Evolutionary conservation across 2,797 vertebrate species (phyloP), one percentile per base, ranked within the genome.

Genomic region (Sphenopsis melanotis): DNA sequence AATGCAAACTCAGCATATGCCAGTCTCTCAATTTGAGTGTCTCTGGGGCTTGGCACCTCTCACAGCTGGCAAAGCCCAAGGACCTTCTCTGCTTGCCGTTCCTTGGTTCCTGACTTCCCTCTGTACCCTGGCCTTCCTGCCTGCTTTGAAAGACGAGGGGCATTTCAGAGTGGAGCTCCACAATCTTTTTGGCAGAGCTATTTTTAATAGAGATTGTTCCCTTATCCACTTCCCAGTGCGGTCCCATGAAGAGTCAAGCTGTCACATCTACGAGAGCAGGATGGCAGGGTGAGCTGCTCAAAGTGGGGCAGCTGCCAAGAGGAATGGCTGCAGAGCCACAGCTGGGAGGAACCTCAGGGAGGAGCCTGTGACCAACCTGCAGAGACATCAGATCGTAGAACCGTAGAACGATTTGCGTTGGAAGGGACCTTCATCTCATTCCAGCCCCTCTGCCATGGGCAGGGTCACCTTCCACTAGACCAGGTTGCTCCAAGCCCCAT

Each of bases 341-440:
- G 61, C 81, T 69, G 77, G 53, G 69, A 65, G 60, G 21, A 76
- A 29, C 36, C 68, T 34, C 47, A n/a, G 87, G 56, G 32, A 69
- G 13, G 34, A 44, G 63, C 53, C 66, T 83, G 29, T 36, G 68
- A 46, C 20, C 34, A 32, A n/a, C 22, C 59, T 79, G 59, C 12
- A 5, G 47, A 82, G 50, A 39, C n/a, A 39, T 65, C 36, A 24
- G 30, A 46, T 65, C 34, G 15, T 6, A 65, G 52, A 84, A 59
- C n/a, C 0, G 0, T 41, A 41, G 59, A 47, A 53, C 0, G 0
- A 18, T 66, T 66, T 55, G 32, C 3, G 2, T 72, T 47, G 46
- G 30, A 72, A 72, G 39, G 46, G 39, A 36, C 30, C 22, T 65
- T 65, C 15, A n/a, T 52, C 66, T 72, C 34, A 21, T 53, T 60